Percentiles rank a stretch among this genome's conserved stretches.
Conservation (phyloP, 1,140 invertebrate species). For the Nylanderia fulva region DNA sequence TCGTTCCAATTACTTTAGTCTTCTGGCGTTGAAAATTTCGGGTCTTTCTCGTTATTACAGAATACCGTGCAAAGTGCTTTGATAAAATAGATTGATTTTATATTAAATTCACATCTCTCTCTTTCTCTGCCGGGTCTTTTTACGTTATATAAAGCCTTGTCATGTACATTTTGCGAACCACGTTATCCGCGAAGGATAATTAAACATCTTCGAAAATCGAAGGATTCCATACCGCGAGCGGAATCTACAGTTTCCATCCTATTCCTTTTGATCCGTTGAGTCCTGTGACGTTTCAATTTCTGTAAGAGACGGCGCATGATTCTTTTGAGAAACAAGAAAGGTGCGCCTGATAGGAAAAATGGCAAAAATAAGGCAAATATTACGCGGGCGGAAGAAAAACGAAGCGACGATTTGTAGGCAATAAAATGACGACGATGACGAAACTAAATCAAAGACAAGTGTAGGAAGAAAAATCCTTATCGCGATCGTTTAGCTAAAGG, state of each 20-base stretch:
- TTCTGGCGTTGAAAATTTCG: not conserved
- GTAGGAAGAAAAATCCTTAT: not conserved
- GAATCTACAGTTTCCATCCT: conserved; percentile 8
- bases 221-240: not conserved
- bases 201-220: conserved; percentile 8
- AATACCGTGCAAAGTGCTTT: not conserved
- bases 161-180: not conserved
- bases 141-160: not conserved
- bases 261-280: conserved; percentile 2
- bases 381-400: not conserved
- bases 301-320: conserved; percentile 3
- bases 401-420: not conserved
- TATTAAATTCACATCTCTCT: conserved; percentile 11
- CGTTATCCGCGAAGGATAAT: not conserved
- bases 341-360: not conserved
- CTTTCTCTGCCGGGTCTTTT: not conserved
- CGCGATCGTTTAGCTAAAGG: not conserved
- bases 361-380: not conserved
- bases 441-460: not conserved
- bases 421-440: not conserved
- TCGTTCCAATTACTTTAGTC: not conserved
- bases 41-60: not conserved
- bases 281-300: conserved; percentile 1
- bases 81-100: conserved; percentile 17
- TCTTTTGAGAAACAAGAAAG: not conserved